Evolutionary conservation across 2,888 invertebrate species (phyloP).

Genomic region (Tetheella fluctuosa): DNA sequence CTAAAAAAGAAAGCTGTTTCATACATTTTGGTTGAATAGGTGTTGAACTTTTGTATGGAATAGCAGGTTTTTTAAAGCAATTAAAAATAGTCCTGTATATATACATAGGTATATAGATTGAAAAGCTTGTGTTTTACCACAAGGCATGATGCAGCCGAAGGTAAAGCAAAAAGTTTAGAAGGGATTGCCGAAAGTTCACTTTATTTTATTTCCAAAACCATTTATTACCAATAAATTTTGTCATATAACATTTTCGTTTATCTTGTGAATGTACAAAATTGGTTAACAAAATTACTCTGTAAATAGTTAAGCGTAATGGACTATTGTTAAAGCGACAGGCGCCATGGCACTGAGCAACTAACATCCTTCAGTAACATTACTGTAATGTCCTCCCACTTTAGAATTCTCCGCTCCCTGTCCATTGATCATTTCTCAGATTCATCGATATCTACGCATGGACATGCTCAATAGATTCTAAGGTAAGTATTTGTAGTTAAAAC

Average conservation of each 20-base stretch:
- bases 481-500: not conserved
- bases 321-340: constrained; percentile 55
- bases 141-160: not conserved
- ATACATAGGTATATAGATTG: no score
- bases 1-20: no score
- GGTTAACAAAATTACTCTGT: constrained; percentile 31
- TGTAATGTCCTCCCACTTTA: constrained; percentile 52
- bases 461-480: not conserved
- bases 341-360: constrained; percentile 36
- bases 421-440: not conserved
- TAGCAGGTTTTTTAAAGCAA: no score
- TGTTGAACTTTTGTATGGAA: no score
- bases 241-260: constrained; percentile 16
- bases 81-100: no score
- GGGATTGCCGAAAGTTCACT: no score
- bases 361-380: constrained; percentile 51
- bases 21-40: no score
- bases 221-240: no score
- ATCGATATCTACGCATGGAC: not conserved
- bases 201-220: no score
- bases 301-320: constrained; percentile 53
- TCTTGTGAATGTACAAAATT: constrained; percentile 25
- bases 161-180: not conserved
- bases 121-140: no score
- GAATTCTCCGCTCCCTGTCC: constrained; percentile 35